Conservation (phyloP, 2,113 vertebrate genomes). For the Cynoglossus semilaevis region DNA sequence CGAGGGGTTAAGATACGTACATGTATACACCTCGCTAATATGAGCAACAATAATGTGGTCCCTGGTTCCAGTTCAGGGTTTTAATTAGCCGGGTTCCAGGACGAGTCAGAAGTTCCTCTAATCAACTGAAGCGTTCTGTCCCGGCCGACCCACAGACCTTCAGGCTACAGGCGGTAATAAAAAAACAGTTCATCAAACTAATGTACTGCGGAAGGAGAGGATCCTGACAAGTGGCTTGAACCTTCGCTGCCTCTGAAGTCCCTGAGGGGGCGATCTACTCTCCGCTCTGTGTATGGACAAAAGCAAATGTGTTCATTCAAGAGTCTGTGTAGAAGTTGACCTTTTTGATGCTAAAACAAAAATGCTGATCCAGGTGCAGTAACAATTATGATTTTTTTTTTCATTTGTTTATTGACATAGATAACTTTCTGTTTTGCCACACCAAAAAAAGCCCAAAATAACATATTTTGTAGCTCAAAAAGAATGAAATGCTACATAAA, state of each 20-base stretch:
- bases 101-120: slow-evolving; percentile 28
- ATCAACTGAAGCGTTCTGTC: slow-evolving; percentile 1
- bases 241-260: not conserved
- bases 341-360: no score
- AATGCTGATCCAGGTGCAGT: no score
- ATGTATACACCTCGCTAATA: slow-evolving; percentile 8
- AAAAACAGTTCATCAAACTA: not conserved
- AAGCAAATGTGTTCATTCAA: no score
- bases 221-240: not conserved
- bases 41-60: slow-evolving; percentile 4
- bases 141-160: not conserved
- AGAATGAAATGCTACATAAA: no score
- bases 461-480: no score
- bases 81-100: slow-evolving; percentile 26
- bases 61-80: slow-evolving; percentile 7
- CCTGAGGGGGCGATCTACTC: not conserved
- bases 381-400: no score
- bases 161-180: not conserved
- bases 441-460: no score
- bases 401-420: no score
- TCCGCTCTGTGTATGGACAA: no score
- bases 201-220: not conserved
- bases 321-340: no score
- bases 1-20: not conserved
- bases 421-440: no score